These are phyloP conservation scores for Scaptodrosophila latifasciaeformis DNA, from an alignment of 2,888 invertebrate genomes.

Conservation along the genomic window DNA sequence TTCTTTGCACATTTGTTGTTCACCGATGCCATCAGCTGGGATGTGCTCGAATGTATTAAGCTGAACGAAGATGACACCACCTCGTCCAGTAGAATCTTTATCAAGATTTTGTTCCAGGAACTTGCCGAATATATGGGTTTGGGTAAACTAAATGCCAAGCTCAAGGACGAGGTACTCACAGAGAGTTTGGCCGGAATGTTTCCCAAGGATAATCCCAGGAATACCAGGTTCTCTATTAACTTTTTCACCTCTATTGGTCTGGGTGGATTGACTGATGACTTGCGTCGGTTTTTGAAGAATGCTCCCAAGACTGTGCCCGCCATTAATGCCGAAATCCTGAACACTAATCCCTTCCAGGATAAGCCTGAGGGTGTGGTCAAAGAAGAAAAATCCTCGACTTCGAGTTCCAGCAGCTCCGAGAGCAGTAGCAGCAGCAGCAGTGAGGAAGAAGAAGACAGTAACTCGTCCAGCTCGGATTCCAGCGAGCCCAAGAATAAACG, in stretches of 20 bases:
- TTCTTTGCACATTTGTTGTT: slow-evolving; percentile 97
- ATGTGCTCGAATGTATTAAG: slow-evolving; percentile 90
- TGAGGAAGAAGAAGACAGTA: slow-evolving; percentile 44
- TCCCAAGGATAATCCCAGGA: slow-evolving; percentile 95
- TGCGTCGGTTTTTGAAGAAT: slow-evolving; percentile 88
- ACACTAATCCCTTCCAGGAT: slow-evolving; percentile 60
- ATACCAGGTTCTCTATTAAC: slow-evolving; percentile 97
- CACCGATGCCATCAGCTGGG: slow-evolving; percentile 98
- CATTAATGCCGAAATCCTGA: slow-evolving; percentile 70
- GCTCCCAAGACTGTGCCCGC: slow-evolving; percentile 73
- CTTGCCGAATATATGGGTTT: slow-evolving; percentile 97
- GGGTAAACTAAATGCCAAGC: slow-evolving; percentile 89
- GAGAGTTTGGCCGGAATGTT: slow-evolving; percentile 93
- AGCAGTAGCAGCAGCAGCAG: slow-evolving; percentile 37
- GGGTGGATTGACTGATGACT: slow-evolving; percentile 95
- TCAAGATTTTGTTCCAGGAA: slow-evolving; percentile 98
- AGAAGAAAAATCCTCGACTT: slow-evolving; percentile 23
- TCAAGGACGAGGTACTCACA: slow-evolving; percentile 91
- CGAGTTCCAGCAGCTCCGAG: slow-evolving; percentile 35
- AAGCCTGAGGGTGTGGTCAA: slow-evolving; percentile 21
- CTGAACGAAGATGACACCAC: slow-evolving; percentile 98
- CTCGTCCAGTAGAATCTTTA: slow-evolving; percentile 96
- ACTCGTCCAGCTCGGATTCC: slow-evolving; percentile 40
- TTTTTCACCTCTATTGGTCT: slow-evolving; percentile 98
- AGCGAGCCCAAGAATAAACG: slow-evolving; percentile 42